These are phyloP conservation scores for Pampusana beccarii DNA, from an alignment of 2,113 vertebrate species.

Conservation along the genomic window DNA sequence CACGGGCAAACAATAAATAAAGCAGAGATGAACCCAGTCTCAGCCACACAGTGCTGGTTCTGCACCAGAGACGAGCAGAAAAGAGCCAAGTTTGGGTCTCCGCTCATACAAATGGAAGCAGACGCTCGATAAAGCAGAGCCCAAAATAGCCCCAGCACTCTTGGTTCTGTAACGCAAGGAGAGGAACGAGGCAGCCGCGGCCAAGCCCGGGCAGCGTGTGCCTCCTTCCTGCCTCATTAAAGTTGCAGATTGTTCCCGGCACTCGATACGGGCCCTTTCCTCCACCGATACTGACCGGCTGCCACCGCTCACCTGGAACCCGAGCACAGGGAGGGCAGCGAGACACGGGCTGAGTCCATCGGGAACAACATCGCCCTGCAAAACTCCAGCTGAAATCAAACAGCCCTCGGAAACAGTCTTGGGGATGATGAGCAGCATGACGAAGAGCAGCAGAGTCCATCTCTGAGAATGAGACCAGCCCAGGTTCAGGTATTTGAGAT, in stretches of 20 bases:
- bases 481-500: neutral
- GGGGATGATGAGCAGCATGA: neutral
- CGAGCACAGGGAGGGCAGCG: neutral
- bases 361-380: neutral
- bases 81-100: neutral
- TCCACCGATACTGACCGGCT: neutral
- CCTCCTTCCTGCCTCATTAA: slow-evolving; percentile 65
- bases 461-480: neutral
- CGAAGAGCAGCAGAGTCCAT: neutral
- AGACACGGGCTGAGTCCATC: neutral
- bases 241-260: slow-evolving; percentile 60
- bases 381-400: neutral
- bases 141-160: neutral
- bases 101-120: rapidly evolving
- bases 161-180: neutral
- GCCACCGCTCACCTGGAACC: slow-evolving; percentile 17
- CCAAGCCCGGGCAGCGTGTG: neutral
- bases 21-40: neutral
- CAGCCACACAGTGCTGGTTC: neutral
- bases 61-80: neutral
- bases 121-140: neutral
- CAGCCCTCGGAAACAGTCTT: no score
- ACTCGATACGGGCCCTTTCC: slow-evolving; percentile 22
- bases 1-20: neutral
- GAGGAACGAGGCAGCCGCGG: neutral